phyloP scores from a whole-genome alignment of 2,888 invertebrate species.

The Mongoloraphidia duomilia region DNA sequence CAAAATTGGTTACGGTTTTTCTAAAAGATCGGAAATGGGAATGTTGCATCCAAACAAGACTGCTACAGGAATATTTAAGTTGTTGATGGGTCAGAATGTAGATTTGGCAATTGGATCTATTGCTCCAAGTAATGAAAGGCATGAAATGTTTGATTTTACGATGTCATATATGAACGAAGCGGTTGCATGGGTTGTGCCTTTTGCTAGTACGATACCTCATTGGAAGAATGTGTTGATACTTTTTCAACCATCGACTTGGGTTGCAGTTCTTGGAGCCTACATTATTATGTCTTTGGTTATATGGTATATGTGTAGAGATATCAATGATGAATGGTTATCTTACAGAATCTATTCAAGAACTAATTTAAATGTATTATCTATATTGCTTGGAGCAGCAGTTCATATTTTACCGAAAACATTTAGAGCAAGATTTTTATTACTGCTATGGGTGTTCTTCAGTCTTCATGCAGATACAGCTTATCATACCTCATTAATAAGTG shows the following conservation, averaged over 20 bases:
- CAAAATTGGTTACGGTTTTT: neutral
- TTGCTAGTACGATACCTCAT: neutral
- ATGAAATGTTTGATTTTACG: neutral
- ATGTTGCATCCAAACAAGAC: neutral
- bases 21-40: neutral
- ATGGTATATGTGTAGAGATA: conserved; percentile 7
- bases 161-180: neutral
- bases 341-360: conserved; percentile 10
- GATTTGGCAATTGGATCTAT: conserved; percentile 1
- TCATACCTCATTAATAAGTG: conserved; percentile 19
- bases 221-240: neutral
- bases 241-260: neutral
- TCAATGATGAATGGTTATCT: conserved; percentile 6
- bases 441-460: conserved; percentile 17
- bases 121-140: neutral
- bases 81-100: neutral
- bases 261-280: neutral
- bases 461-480: conserved; percentile 18
- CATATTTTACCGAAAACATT: conserved; percentile 16
- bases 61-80: neutral
- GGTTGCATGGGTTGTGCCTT: neutral
- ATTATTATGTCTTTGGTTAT: neutral
- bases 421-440: conserved; percentile 15
- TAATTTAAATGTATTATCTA: conserved; percentile 14
- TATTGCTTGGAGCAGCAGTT: conserved; percentile 16